phyloP scores from a whole-genome alignment of 2,888 invertebrate species.

The Eupithecia tripunctaria region DNA sequence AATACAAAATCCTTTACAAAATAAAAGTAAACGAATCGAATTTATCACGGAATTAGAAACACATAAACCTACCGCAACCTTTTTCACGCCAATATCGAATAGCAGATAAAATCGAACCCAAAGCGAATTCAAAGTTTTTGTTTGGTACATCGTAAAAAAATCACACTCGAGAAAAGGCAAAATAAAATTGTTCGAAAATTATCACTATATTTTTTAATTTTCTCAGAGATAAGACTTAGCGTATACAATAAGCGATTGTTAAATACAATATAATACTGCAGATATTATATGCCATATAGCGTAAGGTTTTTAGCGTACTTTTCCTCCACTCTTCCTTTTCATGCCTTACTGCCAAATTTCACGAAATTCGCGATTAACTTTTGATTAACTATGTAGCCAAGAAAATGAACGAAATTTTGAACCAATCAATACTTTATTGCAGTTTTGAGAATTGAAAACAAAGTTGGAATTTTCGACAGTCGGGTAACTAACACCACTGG shows the following conservation, averaged over 20 bases:
- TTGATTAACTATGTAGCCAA: neutral
- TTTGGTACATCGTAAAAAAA: neutral
- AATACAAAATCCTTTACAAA: neutral
- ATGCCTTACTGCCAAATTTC: too few species aligned
- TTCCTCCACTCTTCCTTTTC: too few species aligned
- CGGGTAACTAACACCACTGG: too few species aligned
- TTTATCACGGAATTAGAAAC: slow-evolving; percentile 40
- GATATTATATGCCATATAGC: too few species aligned
- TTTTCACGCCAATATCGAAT: slow-evolving; percentile 37
- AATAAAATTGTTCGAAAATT: neutral
- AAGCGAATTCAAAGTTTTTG: neutral
- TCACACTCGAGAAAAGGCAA: neutral
- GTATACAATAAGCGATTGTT: neutral
- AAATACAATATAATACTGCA: too few species aligned
- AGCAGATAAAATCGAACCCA: slow-evolving; percentile 32
- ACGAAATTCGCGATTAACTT: too few species aligned
- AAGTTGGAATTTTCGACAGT: neutral
- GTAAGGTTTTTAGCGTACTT: too few species aligned
- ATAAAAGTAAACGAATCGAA: slow-evolving; percentile 2
- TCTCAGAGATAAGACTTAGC: neutral
- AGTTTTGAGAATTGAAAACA: too few species aligned
- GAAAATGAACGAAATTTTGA: neutral
- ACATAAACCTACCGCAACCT: slow-evolving; percentile 34
- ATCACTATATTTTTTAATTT: neutral
- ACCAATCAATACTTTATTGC: too few species aligned